phyloP scores from a whole-genome alignment of 2,113 vertebrate genomes.

The Takifugu flavidus region DNA sequence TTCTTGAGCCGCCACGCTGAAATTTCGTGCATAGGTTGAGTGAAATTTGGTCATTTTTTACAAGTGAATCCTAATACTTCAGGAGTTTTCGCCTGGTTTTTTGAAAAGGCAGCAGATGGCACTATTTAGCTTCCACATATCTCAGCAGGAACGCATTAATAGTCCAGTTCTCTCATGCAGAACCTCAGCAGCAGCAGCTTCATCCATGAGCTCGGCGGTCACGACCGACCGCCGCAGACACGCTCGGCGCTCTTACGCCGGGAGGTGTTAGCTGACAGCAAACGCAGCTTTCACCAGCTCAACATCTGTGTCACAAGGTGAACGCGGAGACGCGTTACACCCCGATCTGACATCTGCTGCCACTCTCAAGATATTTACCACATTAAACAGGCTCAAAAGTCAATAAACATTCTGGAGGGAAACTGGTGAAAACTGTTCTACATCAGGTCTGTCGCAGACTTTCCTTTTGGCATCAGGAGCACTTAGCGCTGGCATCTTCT shows the following conservation, averaged over 20 bases:
- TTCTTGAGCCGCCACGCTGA: too few species aligned
- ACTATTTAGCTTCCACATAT: constrained; percentile 70
- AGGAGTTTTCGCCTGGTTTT: constrained; percentile 35
- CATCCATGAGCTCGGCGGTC: constrained; percentile 37
- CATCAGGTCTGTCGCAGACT: constrained; percentile 61
- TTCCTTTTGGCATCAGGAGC: constrained; percentile 71
- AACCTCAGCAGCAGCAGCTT: constrained; percentile 33
- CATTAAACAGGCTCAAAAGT: constrained; percentile 65
- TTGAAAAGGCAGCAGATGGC: constrained; percentile 68
- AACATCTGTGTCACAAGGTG: constrained; percentile 44
- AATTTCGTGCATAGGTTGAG: not conserved
- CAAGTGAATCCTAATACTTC: not conserved
- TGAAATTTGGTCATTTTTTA: not conserved
- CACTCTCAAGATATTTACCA: constrained; percentile 59
- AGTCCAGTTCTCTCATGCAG: constrained; percentile 24
- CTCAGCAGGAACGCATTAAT: constrained; percentile 32
- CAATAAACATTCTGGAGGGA: constrained; percentile 65
- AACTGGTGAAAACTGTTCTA: constrained; percentile 43
- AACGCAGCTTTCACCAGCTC: constrained; percentile 29
- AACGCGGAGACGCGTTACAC: constrained; percentile 46
- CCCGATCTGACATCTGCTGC: constrained; percentile 57
- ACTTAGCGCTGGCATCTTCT: constrained; percentile 66
- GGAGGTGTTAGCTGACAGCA: constrained; percentile 13
- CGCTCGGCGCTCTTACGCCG: not conserved
- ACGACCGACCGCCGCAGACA: constrained; percentile 45